These are phyloP conservation scores for Laterallus jamaicensis DNA, from an alignment of 2,113 vertebrate genomes.

Conservation along the genomic window DNA sequence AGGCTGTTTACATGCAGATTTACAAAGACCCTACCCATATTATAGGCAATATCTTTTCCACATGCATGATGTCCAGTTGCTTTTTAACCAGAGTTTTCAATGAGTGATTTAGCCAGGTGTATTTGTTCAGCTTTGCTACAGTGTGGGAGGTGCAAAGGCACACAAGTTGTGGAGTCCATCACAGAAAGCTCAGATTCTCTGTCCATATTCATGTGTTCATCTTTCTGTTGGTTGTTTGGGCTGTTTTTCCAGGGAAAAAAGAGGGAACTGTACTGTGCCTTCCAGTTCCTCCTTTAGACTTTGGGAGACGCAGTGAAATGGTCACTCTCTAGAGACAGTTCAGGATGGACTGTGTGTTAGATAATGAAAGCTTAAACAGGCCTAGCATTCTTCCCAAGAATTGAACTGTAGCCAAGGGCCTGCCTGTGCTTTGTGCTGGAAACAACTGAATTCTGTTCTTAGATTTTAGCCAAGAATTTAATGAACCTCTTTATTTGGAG, in stretches of 20 bases:
- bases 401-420: not conserved
- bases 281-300: not conserved
- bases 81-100: not conserved
- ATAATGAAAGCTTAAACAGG: not conserved
- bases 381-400: not conserved
- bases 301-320: not conserved
- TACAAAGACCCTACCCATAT: not conserved
- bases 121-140: not conserved
- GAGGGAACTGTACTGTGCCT: not conserved
- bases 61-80: rapidly evolving
- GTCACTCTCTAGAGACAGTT: not conserved
- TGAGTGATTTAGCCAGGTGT: not conserved
- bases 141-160: not conserved
- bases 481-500: not conserved
- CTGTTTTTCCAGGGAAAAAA: not conserved
- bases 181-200: not conserved
- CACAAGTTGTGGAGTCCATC: rapidly evolving
- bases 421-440: not conserved
- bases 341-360: not conserved
- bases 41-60: not conserved
- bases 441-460: not conserved
- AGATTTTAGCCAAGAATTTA: not conserved
- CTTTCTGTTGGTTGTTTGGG: not conserved
- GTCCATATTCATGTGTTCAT: not conserved
- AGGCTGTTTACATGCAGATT: not conserved